These are phyloP conservation scores for Rhinoderma darwinii DNA, from an alignment of 2,113 vertebrate species.

Conservation along the genomic window DNA sequence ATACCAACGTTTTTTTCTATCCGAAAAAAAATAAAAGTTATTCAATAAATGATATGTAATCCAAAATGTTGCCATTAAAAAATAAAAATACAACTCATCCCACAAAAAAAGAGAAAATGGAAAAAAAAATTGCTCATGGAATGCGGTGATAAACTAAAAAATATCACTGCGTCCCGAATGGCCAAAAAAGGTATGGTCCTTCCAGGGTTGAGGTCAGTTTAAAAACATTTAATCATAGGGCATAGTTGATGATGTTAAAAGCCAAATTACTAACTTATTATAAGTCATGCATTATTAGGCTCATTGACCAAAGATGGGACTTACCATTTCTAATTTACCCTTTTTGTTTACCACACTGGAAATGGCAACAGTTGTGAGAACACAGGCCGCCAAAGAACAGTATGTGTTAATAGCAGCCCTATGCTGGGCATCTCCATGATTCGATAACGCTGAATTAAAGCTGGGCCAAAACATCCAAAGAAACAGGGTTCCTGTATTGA, in stretches of 20 bases:
- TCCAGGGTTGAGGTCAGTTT: too few species aligned
- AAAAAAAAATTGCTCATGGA: too few species aligned
- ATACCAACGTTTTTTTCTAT: too few species aligned
- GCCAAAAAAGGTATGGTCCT: too few species aligned
- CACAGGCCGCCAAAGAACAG: constrained; percentile 82
- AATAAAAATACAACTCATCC: too few species aligned
- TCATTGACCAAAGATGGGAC: not conserved
- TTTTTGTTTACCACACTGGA: constrained; percentile 87
- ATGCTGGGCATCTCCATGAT: constrained; percentile 88
- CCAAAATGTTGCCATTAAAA: too few species aligned
- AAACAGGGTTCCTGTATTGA: constrained; percentile 84
- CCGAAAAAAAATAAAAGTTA: too few species aligned
- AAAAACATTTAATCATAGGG: not conserved
- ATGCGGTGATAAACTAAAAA: too few species aligned
- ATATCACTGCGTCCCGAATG: too few species aligned
- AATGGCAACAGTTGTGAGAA: constrained; percentile 85
- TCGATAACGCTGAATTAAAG: constrained; percentile 90
- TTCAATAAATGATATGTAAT: too few species aligned
- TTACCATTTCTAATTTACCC: constrained; percentile 95
- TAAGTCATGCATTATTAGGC: not conserved
- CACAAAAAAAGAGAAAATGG: too few species aligned
- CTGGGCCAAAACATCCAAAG: constrained; percentile 99
- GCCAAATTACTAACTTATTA: too few species aligned
- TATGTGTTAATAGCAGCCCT: constrained; percentile 93
- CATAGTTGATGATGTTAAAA: not conserved